Evolutionary conservation across 1,140 invertebrate species (phyloP).

Genomic region (Trichomalopsis sarcophagae): DNA sequence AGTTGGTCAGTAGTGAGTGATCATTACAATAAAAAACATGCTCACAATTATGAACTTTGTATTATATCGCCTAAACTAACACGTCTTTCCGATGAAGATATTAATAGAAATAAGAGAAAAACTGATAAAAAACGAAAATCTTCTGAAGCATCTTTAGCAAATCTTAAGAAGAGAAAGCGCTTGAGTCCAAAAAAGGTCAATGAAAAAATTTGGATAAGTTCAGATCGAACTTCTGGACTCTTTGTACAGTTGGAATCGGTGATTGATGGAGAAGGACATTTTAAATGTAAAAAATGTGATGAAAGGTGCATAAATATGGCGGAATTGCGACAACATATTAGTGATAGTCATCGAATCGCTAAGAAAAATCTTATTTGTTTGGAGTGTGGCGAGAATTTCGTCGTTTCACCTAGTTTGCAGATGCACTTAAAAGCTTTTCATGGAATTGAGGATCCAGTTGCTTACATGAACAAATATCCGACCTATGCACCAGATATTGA

Average conservation of each 20-base stretch:
- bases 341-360: conserved; percentile 71
- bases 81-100: conserved; percentile 57
- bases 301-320: conserved; percentile 67
- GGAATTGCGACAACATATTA: conserved; percentile 75
- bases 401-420: conserved; percentile 79
- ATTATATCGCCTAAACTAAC: conserved; percentile 55
- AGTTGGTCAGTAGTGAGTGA: conserved; percentile 58
- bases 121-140: conserved; percentile 60
- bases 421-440: conserved; percentile 80
- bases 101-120: conserved; percentile 59
- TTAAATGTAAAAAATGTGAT: conserved; percentile 76
- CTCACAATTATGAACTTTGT: conserved; percentile 60
- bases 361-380: conserved; percentile 79
- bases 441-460: conserved; percentile 75
- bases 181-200: conserved; percentile 62
- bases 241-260: conserved; percentile 64
- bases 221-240: conserved; percentile 57
- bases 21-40: conserved; percentile 65
- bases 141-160: conserved; percentile 11
- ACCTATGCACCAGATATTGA: conserved; percentile 74
- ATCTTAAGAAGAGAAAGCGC: conserved; percentile 59
- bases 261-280: conserved; percentile 68
- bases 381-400: conserved; percentile 82
- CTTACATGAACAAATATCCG: conserved; percentile 77
- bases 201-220: not conserved